Conservation (phyloP, 2,113 vertebrate genomes). For the Pionites leucogaster region DNA sequence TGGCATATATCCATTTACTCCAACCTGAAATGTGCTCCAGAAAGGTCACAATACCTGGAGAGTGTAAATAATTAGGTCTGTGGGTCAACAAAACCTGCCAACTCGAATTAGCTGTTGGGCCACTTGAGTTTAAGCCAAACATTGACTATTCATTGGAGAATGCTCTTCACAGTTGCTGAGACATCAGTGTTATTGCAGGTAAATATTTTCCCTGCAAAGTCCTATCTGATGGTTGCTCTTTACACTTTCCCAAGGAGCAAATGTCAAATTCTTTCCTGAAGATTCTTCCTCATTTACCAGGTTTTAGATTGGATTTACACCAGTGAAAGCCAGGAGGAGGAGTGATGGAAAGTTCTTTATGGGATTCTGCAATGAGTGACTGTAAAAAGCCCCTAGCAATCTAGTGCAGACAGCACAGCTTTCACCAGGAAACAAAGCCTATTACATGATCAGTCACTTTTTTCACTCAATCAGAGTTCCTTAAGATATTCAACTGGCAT, state of each 20-base stretch:
- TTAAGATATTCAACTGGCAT: not conserved
- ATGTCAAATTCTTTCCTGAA: conserved; percentile 3
- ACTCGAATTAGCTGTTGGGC: conserved; percentile 47
- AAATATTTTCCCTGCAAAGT: conserved; percentile 60
- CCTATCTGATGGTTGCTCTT: conserved; percentile 26
- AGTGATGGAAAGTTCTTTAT: not conserved
- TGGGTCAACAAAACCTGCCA: conserved; percentile 11
- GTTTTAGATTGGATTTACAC: conserved; percentile 10
- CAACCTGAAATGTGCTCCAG: not conserved
- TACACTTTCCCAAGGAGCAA: conserved; percentile 26
- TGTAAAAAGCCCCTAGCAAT: not conserved
- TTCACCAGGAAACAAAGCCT: not conserved
- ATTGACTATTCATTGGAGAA: conserved; percentile 60
- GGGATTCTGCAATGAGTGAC: not conserved
- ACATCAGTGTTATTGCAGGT: conserved; percentile 8
- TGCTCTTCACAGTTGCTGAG: conserved; percentile 37
- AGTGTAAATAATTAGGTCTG: conserved; percentile 54
- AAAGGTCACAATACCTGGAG: conserved; percentile 47
- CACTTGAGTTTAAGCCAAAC: conserved; percentile 59
- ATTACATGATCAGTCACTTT: not conserved
- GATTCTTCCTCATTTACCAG: not conserved
- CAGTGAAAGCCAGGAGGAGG: not conserved
- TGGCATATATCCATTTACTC: not conserved
- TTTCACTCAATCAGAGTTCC: not conserved
- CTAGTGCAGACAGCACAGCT: not conserved